A percentile compares a stretch with the other conserved stretches of the same genome.
These are phyloP conservation scores for Pseudanteris insignis DNA, from an alignment of 2,888 invertebrate genomes.

Conservation along the genomic window DNA sequence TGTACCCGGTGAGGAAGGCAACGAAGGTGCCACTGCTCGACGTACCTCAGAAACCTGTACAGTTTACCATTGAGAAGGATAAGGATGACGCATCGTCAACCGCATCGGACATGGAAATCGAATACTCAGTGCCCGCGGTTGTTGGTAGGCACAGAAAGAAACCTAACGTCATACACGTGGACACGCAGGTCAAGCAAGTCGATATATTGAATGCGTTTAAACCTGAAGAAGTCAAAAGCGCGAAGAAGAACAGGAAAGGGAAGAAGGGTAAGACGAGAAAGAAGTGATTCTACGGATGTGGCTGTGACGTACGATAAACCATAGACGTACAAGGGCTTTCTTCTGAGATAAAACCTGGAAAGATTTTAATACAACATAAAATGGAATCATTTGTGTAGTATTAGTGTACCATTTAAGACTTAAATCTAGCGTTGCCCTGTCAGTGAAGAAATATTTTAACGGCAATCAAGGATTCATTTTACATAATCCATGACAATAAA, in stretches of 20 bases:
- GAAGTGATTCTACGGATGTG: neutral
- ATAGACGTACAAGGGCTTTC: no score
- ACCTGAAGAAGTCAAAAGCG: conserved; percentile 31
- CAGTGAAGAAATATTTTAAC: no score
- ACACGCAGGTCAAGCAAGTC: conserved; percentile 61
- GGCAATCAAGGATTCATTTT: no score
- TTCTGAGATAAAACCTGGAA: no score
- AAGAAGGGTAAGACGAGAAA: conserved; percentile 18
- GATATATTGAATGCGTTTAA: conserved; percentile 56
- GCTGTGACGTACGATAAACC: no score
- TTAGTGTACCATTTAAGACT: no score
- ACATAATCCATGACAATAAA: no score
- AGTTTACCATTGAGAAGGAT: conserved; percentile 61
- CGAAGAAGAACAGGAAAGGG: conserved; percentile 24
- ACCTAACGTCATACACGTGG: conserved; percentile 60
- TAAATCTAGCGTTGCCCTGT: no score
- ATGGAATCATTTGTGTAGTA: no score
- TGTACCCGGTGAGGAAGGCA: conserved; percentile 63
- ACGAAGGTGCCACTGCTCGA: conserved; percentile 50
- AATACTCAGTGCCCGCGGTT: conserved; percentile 64
- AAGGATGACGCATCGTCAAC: conserved; percentile 58
- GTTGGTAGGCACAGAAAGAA: conserved; percentile 56
- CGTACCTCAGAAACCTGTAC: conserved; percentile 60
- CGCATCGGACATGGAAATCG: conserved; percentile 65
- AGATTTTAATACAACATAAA: no score